Base-by-base conservation (phyloP, 2,888 invertebrate genomes). In the Embidobia sp. region DNA sequence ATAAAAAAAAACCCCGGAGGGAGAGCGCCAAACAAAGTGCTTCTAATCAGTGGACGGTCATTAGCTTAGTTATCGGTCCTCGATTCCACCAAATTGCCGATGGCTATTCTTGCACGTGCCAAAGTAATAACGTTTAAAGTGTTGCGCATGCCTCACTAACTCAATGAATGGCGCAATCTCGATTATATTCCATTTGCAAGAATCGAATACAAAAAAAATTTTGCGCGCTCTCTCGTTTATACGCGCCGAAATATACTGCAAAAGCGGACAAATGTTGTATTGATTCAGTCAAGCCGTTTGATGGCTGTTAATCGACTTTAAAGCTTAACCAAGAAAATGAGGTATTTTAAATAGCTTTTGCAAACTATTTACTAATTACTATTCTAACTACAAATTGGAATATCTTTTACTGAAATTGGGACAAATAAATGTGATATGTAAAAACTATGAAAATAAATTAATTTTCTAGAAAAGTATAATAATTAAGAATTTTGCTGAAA, bases 31-130 rank as follows among this genome's bases (percentile, higher is more conserved):
- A 53, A 61, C 16, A 66, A 37, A 42, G 66, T 53, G 67, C 42
- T 31, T 63, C 77, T 80, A 80, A 81, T 81, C 82, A 55, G 74
- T 57, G 63, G 78, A 61, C 51, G 72, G 69, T 79, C 70, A 78
- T 79, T 82, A 81, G 78, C 73, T 81, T 75, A 67, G 69, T 81
- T 82, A 80, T 79, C 73, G 73, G 70, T 37, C 70, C 53, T 72
- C 67, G 74, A 80, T 78, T 59, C 73, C 57, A 67, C 63, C 67
- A 31, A 44, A 76, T 78, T 53, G 69, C 77, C 49, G 44, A 49
- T n/a, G 40, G 55, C 59, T 72, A 53, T 73, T 59, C 53, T 64
- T 18, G 53, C 63, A 46, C 69, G 53, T 70, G 46, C 53, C 55
- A 55, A n/a, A 75, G 49, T 40, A 64, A 61, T 75, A 72, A 67